These are phyloP conservation scores for Ypsolopha scabrella DNA, from an alignment of 2,888 invertebrate species.

Conservation along the genomic window DNA sequence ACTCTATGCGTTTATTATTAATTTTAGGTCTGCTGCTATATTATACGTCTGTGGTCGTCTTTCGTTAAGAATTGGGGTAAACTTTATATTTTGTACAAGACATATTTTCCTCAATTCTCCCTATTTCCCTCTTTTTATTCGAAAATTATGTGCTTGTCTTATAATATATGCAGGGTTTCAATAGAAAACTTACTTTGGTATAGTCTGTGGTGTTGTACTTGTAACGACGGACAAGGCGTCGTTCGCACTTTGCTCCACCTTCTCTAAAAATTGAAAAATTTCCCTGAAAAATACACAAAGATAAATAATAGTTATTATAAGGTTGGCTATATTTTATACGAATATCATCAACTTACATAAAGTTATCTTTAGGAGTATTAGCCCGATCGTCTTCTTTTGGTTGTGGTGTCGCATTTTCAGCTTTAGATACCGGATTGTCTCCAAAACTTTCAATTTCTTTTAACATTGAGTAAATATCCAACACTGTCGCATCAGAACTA, in stretches of 20 bases:
- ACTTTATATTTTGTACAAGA: too few relatives aligned
- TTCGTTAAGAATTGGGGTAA: too few relatives aligned
- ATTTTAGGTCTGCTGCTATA: too few relatives aligned
- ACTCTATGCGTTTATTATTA: too few relatives aligned
- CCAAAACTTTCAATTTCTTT: constrained; percentile 63
- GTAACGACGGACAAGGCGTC: constrained; percentile 58
- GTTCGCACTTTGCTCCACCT: constrained; percentile 70
- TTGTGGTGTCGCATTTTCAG: constrained; percentile 17
- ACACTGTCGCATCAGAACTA: background rate
- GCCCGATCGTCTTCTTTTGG: constrained; percentile 29
- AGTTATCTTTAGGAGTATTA: constrained; percentile 48
- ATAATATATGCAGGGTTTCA: too few relatives aligned
- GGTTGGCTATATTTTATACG: constrained; percentile 14
- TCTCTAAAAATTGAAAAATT: constrained; percentile 74
- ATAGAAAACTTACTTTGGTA: constrained; percentile 42
- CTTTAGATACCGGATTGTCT: constrained; percentile 41
- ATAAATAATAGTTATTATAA: background rate
- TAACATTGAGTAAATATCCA: constrained; percentile 64
- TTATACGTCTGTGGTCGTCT: too few relatives aligned
- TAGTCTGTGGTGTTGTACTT: constrained; percentile 42
- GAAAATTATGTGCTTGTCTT: too few relatives aligned
- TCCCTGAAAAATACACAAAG: constrained; percentile 49
- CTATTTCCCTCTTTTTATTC: too few relatives aligned
- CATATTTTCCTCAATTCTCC: too few relatives aligned
- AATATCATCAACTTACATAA: constrained; percentile 39